Conservation (phyloP, 2,888 invertebrate genomes). For the Julus scandinavius region DNA sequence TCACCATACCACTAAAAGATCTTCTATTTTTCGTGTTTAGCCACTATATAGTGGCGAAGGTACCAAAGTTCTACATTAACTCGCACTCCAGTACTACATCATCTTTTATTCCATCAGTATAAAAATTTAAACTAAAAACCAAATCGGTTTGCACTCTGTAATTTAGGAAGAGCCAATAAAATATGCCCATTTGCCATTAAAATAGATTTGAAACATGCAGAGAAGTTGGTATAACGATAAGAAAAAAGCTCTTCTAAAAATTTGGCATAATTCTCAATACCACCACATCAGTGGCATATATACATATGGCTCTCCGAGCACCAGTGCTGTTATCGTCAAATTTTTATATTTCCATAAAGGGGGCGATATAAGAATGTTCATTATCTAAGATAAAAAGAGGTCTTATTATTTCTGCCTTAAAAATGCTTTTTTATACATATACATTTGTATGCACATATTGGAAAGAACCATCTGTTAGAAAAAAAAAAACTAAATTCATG, state of each 20-base stretch:
- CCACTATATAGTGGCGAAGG: background rate
- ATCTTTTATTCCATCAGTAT: background rate
- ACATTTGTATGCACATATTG: background rate
- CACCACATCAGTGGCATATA: background rate
- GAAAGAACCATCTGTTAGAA: background rate
- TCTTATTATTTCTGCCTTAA: background rate
- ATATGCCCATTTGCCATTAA: background rate
- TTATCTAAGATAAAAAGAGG: background rate
- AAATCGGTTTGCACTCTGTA: background rate
- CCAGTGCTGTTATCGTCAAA: background rate
- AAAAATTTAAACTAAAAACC: background rate
- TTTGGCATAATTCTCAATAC: background rate
- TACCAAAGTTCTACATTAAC: background rate
- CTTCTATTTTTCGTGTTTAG: background rate
- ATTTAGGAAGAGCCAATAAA: slow-evolving; percentile 8
- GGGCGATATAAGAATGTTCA: no score
- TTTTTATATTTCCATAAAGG: background rate
- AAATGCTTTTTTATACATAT: background rate
- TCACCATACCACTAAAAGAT: no score
- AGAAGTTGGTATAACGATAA: background rate
- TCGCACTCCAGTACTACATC: background rate
- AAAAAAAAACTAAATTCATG: background rate
- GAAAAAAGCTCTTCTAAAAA: background rate
- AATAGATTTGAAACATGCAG: slow-evolving; percentile 7
- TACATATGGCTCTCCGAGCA: background rate